phyloP scores from a whole-genome alignment of 2,797 vertebrate species.

The Amphiprion clarkii region DNA sequence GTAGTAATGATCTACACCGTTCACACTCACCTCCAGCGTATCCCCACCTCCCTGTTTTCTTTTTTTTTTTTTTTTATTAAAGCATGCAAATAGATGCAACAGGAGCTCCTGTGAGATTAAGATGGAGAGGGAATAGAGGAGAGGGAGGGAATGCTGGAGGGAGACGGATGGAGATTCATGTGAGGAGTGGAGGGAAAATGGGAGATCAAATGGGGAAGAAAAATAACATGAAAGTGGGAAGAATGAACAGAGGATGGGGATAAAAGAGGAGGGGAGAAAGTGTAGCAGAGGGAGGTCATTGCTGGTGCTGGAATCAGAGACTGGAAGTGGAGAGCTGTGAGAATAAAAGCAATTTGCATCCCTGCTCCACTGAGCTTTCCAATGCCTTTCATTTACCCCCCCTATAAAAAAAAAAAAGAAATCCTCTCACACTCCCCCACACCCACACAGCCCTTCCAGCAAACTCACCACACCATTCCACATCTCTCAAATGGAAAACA shows the following conservation, averaged over 20 bases:
- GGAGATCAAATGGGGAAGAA: conserved; percentile 10
- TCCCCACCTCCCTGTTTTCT: conserved; percentile 9
- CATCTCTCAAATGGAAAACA: conserved; percentile 58
- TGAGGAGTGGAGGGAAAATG: conserved; percentile 21
- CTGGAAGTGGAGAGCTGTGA: conserved; percentile 59
- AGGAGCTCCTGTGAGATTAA: conserved; percentile 48
- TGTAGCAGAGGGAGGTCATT: conserved; percentile 60
- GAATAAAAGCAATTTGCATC: conserved; percentile 80
- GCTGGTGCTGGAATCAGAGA: conserved; percentile 60
- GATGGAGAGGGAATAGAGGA: conserved; percentile 12
- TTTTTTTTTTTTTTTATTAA: background rate
- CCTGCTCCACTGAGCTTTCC: conserved; percentile 71
- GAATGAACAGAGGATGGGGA: conserved; percentile 24
- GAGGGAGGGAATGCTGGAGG: conserved; percentile 7
- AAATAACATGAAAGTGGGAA: conserved; percentile 21
- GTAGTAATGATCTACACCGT: conserved; percentile 56
- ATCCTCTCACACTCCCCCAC: background rate
- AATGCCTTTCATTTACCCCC: conserved; percentile 71
- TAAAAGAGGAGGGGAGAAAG: conserved; percentile 19
- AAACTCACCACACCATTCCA: conserved; percentile 44
- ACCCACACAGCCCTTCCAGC: conserved; percentile 35
- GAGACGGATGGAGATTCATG: conserved; percentile 15
- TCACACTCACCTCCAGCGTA: conserved; percentile 30
- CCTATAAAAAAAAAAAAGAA: background rate
- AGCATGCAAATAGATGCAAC: conserved; percentile 51